Evolutionary conservation across 2,113 vertebrate genomes (phyloP), one percentile per base, ranked within the genome.

Genomic region (Gymnorhina tibicen): DNA sequence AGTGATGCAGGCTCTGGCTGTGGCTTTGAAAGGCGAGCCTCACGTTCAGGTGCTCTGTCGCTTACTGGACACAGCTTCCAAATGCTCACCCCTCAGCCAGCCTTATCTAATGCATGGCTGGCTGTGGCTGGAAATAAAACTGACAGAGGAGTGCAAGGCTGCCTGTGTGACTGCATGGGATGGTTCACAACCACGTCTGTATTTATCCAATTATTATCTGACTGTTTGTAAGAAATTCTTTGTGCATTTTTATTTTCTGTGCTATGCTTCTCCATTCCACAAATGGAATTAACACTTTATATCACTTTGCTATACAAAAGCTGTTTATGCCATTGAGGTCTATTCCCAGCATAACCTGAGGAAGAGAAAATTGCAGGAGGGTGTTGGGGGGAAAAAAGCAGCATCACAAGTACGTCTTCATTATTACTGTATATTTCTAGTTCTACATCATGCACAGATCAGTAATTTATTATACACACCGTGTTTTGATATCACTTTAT

Each of bases 121-220:
- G 66, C 56, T 52, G n/a, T 11, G 66, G n/a, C 73, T 69, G 49
- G 56, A 49, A 70, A 59, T 5, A 2, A 2, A 52, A 9, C 17
- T 16, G 23, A 3, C 0, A 30, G 41, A 47, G 50, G 10, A 76
- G 47, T 0, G 26, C 32, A 28, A 27, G 44, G 53, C 44, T 77
- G 85, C 41, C 49, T 16, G 0, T 16, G 21, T 6, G 42, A 52
- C 16, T 8, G 53, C 2, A 32, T 4, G 22, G 47, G 32, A 50
- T 1, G 30, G n/a, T 4, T 64, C 58, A 32, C 0, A 2, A 76
- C 26, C 79, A 12, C 1, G 2, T 56, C 83, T 83, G 4, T 72
- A 93, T 85, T 90, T 88, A 85, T 35, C 52, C 67, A 93, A 68
- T 88, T 83, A 76, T 85, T 79, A 85, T 22, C 46, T 62, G 53